Conservation (phyloP, 2,113 vertebrate species). For the Martes martes region DNA sequence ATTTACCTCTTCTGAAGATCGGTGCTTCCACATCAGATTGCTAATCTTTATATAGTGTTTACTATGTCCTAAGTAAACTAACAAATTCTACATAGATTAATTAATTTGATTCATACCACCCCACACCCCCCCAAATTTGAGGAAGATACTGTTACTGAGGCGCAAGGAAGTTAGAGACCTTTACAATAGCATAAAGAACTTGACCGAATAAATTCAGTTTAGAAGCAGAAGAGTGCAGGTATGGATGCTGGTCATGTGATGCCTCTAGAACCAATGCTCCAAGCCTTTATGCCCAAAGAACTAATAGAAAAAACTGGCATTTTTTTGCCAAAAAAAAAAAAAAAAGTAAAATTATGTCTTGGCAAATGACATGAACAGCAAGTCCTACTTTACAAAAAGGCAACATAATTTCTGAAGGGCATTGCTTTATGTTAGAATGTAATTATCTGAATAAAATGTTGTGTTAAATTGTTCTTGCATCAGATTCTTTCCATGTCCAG, state of each 20-base stretch:
- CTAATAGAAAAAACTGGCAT: background rate
- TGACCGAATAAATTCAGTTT: background rate
- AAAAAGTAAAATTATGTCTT: too few relatives aligned
- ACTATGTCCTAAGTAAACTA: background rate
- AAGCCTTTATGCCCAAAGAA: background rate
- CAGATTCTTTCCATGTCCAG: background rate
- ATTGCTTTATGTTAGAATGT: background rate
- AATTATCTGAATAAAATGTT: background rate
- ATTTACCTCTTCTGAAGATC: background rate
- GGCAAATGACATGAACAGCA: background rate
- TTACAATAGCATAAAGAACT: background rate
- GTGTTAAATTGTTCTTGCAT: background rate
- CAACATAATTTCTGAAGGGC: background rate
- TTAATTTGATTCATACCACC: background rate
- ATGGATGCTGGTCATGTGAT: background rate
- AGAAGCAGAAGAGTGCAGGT: background rate
- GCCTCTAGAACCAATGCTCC: background rate
- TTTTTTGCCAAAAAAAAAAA: too few relatives aligned
- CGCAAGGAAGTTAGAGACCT: background rate
- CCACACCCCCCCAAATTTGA: background rate
- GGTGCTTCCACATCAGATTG: background rate
- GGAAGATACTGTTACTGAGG: background rate
- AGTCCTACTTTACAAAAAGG: background rate
- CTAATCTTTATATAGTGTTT: background rate
- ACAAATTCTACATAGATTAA: background rate